Evolutionary conservation across 2,797 vertebrate species (phyloP).

Genomic region (Meriones psammophilus): DNA sequence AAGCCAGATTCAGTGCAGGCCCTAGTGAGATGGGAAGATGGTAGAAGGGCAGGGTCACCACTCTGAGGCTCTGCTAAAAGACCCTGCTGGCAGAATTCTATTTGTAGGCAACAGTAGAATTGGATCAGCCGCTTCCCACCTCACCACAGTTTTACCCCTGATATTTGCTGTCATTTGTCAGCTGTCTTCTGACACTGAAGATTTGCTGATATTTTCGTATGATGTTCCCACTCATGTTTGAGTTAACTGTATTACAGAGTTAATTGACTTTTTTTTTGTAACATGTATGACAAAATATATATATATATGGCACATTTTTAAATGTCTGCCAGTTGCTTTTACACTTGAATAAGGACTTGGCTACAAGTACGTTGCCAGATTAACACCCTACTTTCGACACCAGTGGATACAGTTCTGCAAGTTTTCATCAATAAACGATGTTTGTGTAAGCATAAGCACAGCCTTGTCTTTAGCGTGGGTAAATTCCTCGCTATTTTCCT

Average conservation of each 20-base stretch:
- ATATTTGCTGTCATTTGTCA: neutral
- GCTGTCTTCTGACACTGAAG: neutral
- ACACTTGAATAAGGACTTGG: neutral
- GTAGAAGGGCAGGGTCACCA: neutral
- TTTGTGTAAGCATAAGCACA: neutral
- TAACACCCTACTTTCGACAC: neutral
- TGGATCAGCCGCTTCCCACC: accelerated
- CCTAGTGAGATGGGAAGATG: neutral
- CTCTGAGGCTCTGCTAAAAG: neutral
- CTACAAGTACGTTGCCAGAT: neutral
- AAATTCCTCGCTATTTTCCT: neutral
- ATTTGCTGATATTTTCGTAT: neutral
- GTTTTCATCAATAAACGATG: neutral
- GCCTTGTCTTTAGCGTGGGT: neutral
- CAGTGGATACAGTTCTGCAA: neutral
- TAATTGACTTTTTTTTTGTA: neutral
- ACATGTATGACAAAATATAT: neutral
- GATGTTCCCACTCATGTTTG: neutral
- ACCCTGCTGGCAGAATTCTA: neutral
- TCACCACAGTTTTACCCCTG: neutral
- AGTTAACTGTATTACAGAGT: neutral
- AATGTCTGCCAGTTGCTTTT: constrained; percentile 7
- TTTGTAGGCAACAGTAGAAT: neutral
- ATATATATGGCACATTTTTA: neutral
- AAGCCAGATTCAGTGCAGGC: neutral